Percentiles rank a stretch among this genome's conserved stretches.
Conservation (phyloP, 2,113 vertebrate species). For the Polyodon spathula region DNA sequence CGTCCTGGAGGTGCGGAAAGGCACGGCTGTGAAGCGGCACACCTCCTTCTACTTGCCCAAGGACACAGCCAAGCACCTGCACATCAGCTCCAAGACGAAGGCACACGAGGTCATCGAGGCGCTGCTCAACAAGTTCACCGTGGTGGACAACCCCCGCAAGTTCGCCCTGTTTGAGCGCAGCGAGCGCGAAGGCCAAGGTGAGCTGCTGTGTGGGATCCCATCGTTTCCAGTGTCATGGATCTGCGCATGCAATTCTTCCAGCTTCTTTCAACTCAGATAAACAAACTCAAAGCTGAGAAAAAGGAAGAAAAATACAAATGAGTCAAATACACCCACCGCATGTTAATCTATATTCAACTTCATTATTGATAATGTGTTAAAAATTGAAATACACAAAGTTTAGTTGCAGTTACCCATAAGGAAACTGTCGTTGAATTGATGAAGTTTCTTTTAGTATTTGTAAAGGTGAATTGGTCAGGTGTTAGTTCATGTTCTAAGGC, state of each 20-base stretch:
- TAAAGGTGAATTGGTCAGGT: too few species aligned
- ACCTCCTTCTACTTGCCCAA: conserved; percentile 95
- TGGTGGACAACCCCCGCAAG: conserved; percentile 89
- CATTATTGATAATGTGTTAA: too few species aligned
- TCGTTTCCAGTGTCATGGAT: not conserved
- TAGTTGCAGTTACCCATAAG: too few species aligned
- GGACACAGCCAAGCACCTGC: conserved; percentile 84
- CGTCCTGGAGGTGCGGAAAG: conserved; percentile 37
- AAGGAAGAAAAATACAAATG: too few species aligned
- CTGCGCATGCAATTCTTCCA: not conserved
- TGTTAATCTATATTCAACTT: too few species aligned
- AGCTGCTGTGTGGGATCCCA: not conserved
- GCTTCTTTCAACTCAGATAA: too few species aligned
- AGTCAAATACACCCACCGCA: too few species aligned
- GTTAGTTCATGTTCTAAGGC: too few species aligned
- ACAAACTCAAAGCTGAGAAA: too few species aligned
- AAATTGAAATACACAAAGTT: too few species aligned
- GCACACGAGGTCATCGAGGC: conserved; percentile 87
- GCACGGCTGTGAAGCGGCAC: conserved; percentile 55
- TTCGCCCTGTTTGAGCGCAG: conserved; percentile 85
- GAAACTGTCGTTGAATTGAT: too few species aligned
- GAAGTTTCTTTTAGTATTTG: too few species aligned
- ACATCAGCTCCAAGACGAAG: conserved; percentile 75
- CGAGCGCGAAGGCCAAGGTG: conserved; percentile 81
- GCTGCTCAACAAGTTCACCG: conserved; percentile 86